Percentiles rank a stretch among this genome's conserved stretches.
Evolutionary conservation across 1,140 invertebrate species (phyloP).

Genomic region (Tribolium castaneum): DNA sequence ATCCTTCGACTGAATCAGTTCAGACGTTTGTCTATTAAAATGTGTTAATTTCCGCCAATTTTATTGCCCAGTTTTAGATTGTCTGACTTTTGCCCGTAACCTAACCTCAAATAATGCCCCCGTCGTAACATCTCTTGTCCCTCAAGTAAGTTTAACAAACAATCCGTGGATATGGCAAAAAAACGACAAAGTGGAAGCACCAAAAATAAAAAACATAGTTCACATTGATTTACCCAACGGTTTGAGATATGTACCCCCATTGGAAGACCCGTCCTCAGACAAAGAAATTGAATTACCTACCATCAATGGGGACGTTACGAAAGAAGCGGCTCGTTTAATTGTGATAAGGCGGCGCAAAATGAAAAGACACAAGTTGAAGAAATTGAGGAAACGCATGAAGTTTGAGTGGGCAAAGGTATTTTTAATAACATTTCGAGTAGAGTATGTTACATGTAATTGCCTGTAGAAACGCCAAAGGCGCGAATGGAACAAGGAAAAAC

Average conservation of each 20-base stretch:
- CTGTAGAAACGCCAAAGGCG: conserved; percentile 72
- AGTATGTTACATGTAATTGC: conserved; percentile 7
- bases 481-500: conserved; percentile 78
- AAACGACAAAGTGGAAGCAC: conserved; percentile 52
- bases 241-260: conserved; percentile 47
- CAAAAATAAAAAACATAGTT: conserved; percentile 21
- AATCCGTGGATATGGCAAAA: conserved; percentile 54
- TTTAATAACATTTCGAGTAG: conserved; percentile 16
- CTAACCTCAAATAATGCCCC: conserved; percentile 25
- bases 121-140: neutral
- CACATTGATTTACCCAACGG: conserved; percentile 55
- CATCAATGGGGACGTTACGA: conserved; percentile 67
- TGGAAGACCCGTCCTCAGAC: conserved; percentile 47
- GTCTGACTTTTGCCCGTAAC: neutral
- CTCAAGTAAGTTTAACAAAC: conserved; percentile 21
- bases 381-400: conserved; percentile 82
- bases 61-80: neutral
- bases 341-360: conserved; percentile 85
- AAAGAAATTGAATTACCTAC: conserved; percentile 52
- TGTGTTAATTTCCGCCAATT: neutral
- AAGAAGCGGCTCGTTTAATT: conserved; percentile 76
- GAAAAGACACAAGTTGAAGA: conserved; percentile 86
- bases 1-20: conserved; percentile 8
- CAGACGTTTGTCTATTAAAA: conserved; percentile 1
- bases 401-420: conserved; percentile 76